phyloP scores from a whole-genome alignment of 2,888 invertebrate species.

The Lasioglossum zephyrum region DNA sequence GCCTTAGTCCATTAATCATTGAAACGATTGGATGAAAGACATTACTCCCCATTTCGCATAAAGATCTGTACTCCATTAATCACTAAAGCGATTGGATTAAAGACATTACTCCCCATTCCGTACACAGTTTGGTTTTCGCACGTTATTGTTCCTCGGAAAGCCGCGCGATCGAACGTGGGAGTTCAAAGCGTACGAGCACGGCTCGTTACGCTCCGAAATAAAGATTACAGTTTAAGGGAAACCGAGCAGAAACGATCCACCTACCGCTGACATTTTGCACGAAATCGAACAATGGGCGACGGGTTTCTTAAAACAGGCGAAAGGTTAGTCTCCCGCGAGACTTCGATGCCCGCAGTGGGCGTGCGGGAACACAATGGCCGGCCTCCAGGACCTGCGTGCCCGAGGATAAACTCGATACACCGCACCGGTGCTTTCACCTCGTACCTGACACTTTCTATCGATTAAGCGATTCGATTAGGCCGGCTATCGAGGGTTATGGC shows the following conservation, averaged over 20 bases:
- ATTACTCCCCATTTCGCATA: background rate
- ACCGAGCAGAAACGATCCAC: constrained; percentile 10
- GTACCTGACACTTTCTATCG: constrained; percentile 56
- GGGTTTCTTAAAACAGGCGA: constrained; percentile 1
- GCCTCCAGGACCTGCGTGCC: background rate
- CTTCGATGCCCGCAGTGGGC: background rate
- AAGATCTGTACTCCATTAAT: background rate
- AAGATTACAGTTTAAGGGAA: background rate
- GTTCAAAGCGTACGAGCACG: background rate
- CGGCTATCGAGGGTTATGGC: constrained; percentile 12
- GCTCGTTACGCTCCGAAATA: background rate
- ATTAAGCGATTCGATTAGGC: constrained; percentile 52
- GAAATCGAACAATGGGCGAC: background rate
- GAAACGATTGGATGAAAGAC: background rate
- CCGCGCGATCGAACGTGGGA: background rate
- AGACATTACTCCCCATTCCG: background rate
- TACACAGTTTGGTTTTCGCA: background rate
- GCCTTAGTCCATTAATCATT: background rate
- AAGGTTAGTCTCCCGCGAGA: constrained; percentile 25
- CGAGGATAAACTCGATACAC: constrained; percentile 28
- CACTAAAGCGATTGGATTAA: background rate
- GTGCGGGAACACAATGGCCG: constrained; percentile 26
- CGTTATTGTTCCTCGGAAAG: background rate
- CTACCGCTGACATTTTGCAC: constrained; percentile 28
- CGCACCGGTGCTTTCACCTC: constrained; percentile 30